These are phyloP conservation scores for Spermophilus dauricus DNA, from an alignment of 2,113 vertebrate species.

Conservation along the genomic window DNA sequence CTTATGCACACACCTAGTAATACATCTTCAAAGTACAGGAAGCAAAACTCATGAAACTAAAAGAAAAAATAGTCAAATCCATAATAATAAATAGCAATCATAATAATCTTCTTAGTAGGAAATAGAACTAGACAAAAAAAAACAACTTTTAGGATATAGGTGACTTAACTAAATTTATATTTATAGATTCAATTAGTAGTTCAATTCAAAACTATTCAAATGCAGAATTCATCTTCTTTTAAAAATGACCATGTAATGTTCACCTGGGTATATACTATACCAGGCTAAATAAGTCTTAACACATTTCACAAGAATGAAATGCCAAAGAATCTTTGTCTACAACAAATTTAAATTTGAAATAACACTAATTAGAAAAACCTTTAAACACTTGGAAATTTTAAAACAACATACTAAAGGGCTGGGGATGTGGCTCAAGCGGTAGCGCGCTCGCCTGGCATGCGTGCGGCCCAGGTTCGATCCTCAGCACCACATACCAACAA, in stretches of 20 bases:
- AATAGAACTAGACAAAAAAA: not conserved
- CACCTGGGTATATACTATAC: not conserved
- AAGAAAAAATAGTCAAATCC: not conserved
- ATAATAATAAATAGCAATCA: not conserved
- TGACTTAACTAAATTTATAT: not conserved
- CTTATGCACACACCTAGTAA: not conserved
- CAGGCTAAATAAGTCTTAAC: not conserved
- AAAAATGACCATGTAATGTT: not conserved
- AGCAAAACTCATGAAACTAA: slow-evolving; percentile 7
- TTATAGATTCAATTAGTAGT: not conserved
- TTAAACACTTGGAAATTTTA: not conserved
- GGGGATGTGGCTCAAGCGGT: no score
- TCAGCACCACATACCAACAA: no score
- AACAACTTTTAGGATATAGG: not conserved
- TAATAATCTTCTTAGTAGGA: not conserved
- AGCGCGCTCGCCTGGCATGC: no score
- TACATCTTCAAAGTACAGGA: not conserved
- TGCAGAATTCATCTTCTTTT: not conserved
- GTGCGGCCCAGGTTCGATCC: no score
- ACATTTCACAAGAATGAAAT: slow-evolving; percentile 18
- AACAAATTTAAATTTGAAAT: slow-evolving; percentile 25
- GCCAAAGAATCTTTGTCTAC: not conserved
- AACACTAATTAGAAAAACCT: not conserved
- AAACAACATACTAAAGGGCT: no score
- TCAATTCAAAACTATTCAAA: not conserved